These are phyloP conservation scores for Pluvialis apricaria DNA, from an alignment of 2,113 vertebrate species.

Conservation along the genomic window DNA sequence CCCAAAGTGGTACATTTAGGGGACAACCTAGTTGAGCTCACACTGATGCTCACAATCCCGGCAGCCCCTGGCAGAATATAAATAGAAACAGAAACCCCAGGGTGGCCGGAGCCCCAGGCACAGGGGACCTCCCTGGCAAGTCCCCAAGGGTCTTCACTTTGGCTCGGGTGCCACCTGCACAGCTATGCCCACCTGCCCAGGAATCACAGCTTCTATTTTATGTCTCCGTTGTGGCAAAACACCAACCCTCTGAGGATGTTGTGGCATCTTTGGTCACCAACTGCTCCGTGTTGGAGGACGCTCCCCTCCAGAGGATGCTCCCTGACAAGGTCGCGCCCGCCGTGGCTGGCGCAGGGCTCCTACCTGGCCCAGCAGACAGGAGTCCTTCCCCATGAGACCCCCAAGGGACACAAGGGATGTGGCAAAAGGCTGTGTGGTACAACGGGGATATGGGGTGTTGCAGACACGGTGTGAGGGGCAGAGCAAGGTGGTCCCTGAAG, in stretches of 20 bases:
- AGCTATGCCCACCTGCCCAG: background rate
- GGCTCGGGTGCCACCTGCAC: background rate
- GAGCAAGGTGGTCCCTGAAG: background rate
- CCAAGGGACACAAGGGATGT: fast-evolving
- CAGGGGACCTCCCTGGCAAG: background rate
- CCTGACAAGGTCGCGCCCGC: background rate
- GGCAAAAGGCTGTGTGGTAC: fast-evolving
- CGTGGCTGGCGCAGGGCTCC: fast-evolving
- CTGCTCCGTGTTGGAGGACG: fast-evolving
- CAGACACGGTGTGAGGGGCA: background rate
- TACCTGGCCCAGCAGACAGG: background rate
- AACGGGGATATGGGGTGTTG: fast-evolving
- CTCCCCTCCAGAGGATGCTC: background rate
- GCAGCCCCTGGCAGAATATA: background rate
- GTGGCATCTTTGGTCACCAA: background rate
- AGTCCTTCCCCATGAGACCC: background rate
- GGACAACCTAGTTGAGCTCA: background rate
- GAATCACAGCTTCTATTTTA: background rate
- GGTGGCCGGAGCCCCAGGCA: background rate
- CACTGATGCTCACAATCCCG: background rate
- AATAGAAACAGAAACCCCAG: background rate
- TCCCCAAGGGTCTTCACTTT: background rate
- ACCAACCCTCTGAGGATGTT: background rate
- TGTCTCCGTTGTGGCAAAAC: background rate
- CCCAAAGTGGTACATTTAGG: background rate